Evolutionary conservation across 2,797 vertebrate species (phyloP).

Genomic region (Kryptolebias ocellatus): DNA sequence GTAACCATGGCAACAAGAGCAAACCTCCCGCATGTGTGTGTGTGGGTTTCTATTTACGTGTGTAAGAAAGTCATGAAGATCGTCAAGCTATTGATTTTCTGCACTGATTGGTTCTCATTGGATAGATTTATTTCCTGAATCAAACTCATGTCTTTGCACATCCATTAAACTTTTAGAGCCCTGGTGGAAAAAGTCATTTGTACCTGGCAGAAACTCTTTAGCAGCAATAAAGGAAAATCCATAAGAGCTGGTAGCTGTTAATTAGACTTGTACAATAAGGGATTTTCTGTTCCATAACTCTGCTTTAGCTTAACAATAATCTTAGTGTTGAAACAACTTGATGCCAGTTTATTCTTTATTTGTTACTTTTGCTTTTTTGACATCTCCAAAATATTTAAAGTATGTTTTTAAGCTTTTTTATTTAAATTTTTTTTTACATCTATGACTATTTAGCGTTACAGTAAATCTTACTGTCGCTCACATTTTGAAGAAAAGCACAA

Average conservation of each 20-base stretch:
- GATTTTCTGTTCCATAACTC: neutral
- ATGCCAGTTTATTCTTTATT: neutral
- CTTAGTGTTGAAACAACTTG: slow-evolving; percentile 4
- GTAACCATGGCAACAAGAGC: slow-evolving; percentile 69
- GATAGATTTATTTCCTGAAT: neutral
- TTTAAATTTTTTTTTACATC: neutral
- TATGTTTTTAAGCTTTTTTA: neutral
- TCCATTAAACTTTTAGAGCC: slow-evolving; percentile 5
- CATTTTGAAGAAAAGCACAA: neutral
- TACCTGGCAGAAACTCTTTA: slow-evolving; percentile 2
- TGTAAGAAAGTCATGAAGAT: no score
- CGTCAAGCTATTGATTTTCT: neutral
- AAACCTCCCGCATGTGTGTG: slow-evolving; percentile 36
- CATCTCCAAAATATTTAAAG: neutral
- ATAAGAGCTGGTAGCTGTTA: neutral
- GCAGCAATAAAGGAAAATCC: slow-evolving; percentile 2
- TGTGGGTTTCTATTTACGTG: neutral
- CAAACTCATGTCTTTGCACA: neutral
- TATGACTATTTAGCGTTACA: neutral
- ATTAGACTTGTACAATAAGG: neutral
- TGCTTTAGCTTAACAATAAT: neutral
- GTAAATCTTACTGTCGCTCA: no score
- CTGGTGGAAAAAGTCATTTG: neutral
- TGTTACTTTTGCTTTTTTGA: neutral
- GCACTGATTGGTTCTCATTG: neutral